A percentile compares a stretch with the other conserved stretches of the same genome.
phyloP scores from a whole-genome alignment of 2,888 invertebrate genomes.

The Ypsolopha scabrella region DNA sequence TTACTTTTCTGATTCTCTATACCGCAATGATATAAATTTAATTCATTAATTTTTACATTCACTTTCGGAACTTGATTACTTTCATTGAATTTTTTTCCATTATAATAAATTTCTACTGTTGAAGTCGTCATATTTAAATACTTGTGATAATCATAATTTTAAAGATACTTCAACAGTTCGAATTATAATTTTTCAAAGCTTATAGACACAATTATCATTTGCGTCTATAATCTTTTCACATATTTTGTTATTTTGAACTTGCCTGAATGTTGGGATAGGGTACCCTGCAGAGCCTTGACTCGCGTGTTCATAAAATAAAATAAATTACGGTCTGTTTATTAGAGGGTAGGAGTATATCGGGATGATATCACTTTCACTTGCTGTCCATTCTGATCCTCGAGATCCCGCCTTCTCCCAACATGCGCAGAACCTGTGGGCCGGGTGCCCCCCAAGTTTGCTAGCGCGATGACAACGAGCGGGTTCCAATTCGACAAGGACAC shows the following conservation, averaged over 20 bases:
- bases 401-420: conserved; percentile 64
- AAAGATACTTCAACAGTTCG: too few species aligned
- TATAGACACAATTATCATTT: conserved; percentile 41
- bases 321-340: conserved; percentile 10
- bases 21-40: too few species aligned
- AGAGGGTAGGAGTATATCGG: conserved; percentile 20
- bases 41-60: too few species aligned
- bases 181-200: conserved; percentile 22
- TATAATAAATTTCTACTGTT: too few species aligned
- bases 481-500: conserved; percentile 66
- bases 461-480: conserved; percentile 71
- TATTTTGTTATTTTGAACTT: conserved; percentile 45
- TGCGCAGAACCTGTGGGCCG: conserved; percentile 76
- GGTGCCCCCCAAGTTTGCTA: conserved; percentile 74
- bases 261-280: conserved; percentile 99
- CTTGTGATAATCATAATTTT: too few species aligned
- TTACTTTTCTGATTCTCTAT: too few species aligned
- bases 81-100: too few species aligned
- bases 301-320: conserved; percentile 23
- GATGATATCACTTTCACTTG: background rate
- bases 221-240: conserved; percentile 32
- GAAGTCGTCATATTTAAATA: too few species aligned
- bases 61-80: too few species aligned
- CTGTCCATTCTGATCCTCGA: conserved; percentile 2
- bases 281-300: conserved; percentile 81